Evolutionary conservation across 2,113 vertebrate species (phyloP).

Genomic region (Chascanopsetta lugubris): DNA sequence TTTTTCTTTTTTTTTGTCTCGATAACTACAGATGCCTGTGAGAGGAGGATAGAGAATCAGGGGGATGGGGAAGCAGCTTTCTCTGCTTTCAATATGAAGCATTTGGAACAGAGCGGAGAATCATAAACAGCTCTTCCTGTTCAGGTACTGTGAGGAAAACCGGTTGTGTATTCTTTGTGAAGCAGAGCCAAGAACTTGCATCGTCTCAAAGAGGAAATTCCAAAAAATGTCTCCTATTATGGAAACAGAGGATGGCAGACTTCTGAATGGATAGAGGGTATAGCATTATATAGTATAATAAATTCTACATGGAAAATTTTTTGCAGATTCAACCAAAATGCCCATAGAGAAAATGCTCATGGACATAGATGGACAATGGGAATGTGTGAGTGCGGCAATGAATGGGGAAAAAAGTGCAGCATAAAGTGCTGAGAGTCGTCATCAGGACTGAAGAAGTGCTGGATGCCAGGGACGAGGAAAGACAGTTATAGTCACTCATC

Average conservation of each 20-base stretch:
- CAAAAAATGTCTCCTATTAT: background rate
- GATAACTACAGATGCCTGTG: conserved; percentile 67
- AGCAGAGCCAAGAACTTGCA: background rate
- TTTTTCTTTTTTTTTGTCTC: conserved; percentile 55
- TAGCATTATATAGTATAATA: too few relatives aligned
- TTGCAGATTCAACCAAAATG: too few relatives aligned
- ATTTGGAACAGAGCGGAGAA: too few relatives aligned
- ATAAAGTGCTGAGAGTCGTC: too few relatives aligned
- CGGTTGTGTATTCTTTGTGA: conserved; percentile 2
- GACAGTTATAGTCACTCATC: too few relatives aligned
- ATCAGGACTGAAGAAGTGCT: too few relatives aligned
- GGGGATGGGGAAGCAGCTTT: conserved; percentile 23
- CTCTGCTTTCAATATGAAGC: conserved; percentile 41
- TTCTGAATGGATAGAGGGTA: background rate
- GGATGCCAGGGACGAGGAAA: too few relatives aligned
- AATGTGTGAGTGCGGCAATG: too few relatives aligned
- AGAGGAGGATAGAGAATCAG: conserved; percentile 37
- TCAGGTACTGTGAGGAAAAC: conserved; percentile 27
- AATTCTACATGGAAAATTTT: too few relatives aligned
- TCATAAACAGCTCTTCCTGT: conserved; percentile 29
- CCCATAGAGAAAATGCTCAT: too few relatives aligned
- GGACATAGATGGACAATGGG: too few relatives aligned
- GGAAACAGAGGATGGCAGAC: background rate
- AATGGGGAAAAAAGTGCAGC: too few relatives aligned
- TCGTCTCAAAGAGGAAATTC: background rate